Evolutionary conservation across 2,797 vertebrate genomes (phyloP), one percentile per base, ranked within the genome.

Genomic region (Heliangelus exortis): DNA sequence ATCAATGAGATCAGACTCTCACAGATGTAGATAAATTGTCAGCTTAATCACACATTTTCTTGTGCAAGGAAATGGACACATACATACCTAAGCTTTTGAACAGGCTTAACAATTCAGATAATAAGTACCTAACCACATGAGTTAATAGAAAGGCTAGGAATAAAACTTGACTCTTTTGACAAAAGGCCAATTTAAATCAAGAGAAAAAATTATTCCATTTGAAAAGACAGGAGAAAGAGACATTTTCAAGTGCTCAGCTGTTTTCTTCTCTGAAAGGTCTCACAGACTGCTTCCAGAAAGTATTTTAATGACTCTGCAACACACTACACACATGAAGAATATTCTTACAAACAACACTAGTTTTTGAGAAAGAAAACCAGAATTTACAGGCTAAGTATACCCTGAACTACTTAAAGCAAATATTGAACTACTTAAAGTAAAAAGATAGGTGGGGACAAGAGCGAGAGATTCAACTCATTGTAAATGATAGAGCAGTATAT

Each of bases 381-480:
- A 57, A 25, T 2, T 39, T 75, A 34, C 8, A 31, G 13, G 6
- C 15, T 34, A 48, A 57, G 2, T 53, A 18, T 47, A 2, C 10
- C 39, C 7, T 34, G 18, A 51, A 57, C 10, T 57, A 22, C 4
- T 39, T 39, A 39, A 39, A 39, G 39, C 13, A 39, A 39, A 39
- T 36, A 36, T 36, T 36, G 36, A 36, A 36, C 36, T 36, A 36
- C 12, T 31, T 61, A 12, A 17, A 7, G 1, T 36, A 26, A 39
- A n/a, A 58, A 66, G 17, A 28, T 11, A 8, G 4, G 22, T 33
- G 6, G 7, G 6, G 2, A 8, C 10, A 71, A 72, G 19, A 53
- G 2, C 34, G 20, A 58, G 84, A 81, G 13, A 33, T 31, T 4
- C 17, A 43, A 65, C 5, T 19, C 0, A 29, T 1, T 19, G 34